Conservation (phyloP, 1,140 invertebrate species). For the Papilio glaucus region DNA sequence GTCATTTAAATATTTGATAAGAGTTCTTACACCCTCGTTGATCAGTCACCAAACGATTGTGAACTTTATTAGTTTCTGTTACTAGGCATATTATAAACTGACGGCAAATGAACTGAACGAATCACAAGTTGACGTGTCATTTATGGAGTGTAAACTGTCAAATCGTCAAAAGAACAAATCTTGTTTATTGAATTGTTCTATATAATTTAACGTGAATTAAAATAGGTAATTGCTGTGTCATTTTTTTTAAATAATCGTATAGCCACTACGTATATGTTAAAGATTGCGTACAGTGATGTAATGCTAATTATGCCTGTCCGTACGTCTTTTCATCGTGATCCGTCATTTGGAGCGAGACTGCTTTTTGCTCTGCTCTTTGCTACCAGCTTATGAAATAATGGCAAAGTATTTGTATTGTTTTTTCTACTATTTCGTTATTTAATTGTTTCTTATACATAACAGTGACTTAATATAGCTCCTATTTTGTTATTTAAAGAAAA, state of each 20-base stretch:
- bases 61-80: too few relatives aligned
- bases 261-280: neutral
- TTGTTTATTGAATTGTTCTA: neutral
- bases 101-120: too few relatives aligned
- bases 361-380: conserved; percentile 16
- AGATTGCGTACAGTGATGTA: neutral
- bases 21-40: too few relatives aligned
- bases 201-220: neutral
- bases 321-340: conserved; percentile 9
- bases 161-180: too few relatives aligned
- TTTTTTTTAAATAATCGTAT: neutral
- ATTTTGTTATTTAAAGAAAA: neutral
- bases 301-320: conserved; percentile 3
- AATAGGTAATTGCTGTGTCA: conserved; percentile 8
- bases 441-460: conserved; percentile 3
- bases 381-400: conserved; percentile 11
- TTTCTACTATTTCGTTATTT: neutral
- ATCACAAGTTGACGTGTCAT: too few relatives aligned
- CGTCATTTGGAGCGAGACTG: conserved; percentile 14
- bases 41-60: too few relatives aligned
- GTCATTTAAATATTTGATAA: too few relatives aligned
- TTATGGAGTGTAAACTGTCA: too few relatives aligned
- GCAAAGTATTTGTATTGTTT: neutral
- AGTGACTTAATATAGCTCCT: neutral
- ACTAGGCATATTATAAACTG: too few relatives aligned